Evolutionary conservation across 1,140 invertebrate genomes (phyloP), one percentile per base, ranked within the genome.

Genomic region (Spodoptera litura): DNA sequence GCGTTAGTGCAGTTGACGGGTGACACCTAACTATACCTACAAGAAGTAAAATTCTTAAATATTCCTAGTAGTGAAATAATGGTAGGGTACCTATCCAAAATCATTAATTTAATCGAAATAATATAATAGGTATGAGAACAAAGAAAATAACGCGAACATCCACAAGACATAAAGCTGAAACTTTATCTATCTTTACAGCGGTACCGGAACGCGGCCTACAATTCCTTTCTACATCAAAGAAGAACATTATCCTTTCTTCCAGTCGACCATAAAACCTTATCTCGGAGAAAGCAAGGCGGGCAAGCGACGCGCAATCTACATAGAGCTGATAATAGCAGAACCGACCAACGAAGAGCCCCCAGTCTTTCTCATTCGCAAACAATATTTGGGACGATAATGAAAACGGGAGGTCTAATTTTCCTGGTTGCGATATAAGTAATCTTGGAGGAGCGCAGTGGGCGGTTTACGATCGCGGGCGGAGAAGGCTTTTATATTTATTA

Each of bases 401-500:
- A 92, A 92, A 87, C 68, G 64, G 83, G 82, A 78, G 91, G 68
- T 86, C 86, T 64, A 58, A 83, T 80, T 89, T 81, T 44, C 61
- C 83, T 94, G 91, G 92, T 85, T 84, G 80, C 79, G 87, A 88
- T 91, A 91, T 87, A 93, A 93, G 92, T 91, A 92, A 94, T 93
- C 91, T 94, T 94, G 86, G 87, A 86, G 83, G 85, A 91, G 89
- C 89, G 83, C 88, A 90, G 89, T 92, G 92, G 92, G 93, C 87
- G 92, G 89, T 93, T 94, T 94, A 94, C 88, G 91, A 93, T 61
- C 85, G 77, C 88, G 89, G 92, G 93, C 84, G 93, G 90, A 88
- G 89, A 93, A 93, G 90, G 89, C 93, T 94, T 93, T 94, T 94
- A 94, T 94, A 94, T 94, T 94, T 94, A 94, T 94, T 94, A 94